phyloP scores from a whole-genome alignment of 30 jellyfish, hydroid and myxozoan species.

The Turritopsis rubra region DNA sequence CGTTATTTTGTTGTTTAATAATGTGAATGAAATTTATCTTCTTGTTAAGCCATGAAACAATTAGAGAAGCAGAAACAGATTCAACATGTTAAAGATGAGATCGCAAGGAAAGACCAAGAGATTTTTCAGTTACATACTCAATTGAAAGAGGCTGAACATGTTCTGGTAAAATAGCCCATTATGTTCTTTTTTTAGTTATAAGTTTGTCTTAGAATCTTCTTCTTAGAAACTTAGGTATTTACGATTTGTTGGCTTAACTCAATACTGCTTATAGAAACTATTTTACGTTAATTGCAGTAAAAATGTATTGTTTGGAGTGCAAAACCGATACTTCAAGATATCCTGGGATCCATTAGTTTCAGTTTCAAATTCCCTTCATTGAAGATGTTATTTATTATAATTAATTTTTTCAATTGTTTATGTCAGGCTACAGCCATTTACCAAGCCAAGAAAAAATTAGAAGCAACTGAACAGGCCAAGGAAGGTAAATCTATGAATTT shows the following conservation, averaged over 20 bases:
- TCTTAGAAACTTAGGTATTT: no score
- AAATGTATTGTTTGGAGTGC: no score
- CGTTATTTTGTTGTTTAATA: no score
- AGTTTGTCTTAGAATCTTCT: no score
- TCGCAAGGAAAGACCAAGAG: conserved; percentile 61
- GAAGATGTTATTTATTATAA: not conserved
- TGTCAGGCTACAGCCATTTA: conserved; percentile 72
- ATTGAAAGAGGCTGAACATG: conserved; percentile 79
- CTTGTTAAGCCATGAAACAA: conserved; percentile 46
- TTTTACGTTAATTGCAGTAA: no score
- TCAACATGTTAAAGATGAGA: conserved; percentile 60
- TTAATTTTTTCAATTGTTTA: not conserved
- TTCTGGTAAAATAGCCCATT: conserved; percentile 45
- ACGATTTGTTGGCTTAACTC: no score
- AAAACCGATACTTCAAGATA: not conserved
- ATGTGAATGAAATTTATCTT: not conserved
- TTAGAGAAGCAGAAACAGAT: conserved; percentile 46
- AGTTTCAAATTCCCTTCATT: not conserved
- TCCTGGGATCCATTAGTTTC: not conserved
- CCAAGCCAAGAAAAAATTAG: conserved; percentile 72
- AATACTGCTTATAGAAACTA: no score
- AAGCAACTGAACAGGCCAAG: conserved; percentile 61
- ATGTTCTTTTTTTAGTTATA: no score
- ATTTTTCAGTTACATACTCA: conserved; percentile 56
- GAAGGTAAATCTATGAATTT: no score